phyloP scores from a whole-genome alignment of 1,140 invertebrate genomes.

The Trissolcus basalis region DNA sequence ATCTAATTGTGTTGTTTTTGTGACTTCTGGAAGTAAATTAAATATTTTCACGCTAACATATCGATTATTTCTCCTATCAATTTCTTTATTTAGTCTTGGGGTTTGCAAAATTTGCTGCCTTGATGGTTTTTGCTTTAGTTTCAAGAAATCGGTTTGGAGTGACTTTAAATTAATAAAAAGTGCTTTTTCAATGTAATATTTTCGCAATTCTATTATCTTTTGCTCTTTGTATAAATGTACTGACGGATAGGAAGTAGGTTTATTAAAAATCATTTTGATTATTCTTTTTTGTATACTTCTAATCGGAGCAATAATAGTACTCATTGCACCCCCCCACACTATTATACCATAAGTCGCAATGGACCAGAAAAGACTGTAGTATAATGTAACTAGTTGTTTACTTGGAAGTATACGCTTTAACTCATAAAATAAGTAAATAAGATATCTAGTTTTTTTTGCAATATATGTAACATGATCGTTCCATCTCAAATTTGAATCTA shows the following conservation, averaged over 20 bases:
- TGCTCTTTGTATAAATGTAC: conserved; percentile 9
- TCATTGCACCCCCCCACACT: conserved; percentile 4
- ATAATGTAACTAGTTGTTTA: conserved; percentile 1
- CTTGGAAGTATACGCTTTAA: not conserved
- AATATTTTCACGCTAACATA: no score
- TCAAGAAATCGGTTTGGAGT: not conserved
- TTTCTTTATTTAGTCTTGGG: not conserved
- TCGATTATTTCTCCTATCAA: conserved; percentile 4
- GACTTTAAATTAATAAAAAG: not conserved
- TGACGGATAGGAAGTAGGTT: not conserved
- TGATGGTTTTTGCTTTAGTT: not conserved
- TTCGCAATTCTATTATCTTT: not conserved
- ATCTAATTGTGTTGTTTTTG: no score
- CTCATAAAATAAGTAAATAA: conserved; percentile 9
- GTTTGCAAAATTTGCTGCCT: not conserved
- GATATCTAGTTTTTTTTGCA: not conserved
- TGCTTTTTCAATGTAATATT: not conserved
- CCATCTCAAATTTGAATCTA: not conserved
- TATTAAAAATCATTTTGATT: conserved; percentile 13
- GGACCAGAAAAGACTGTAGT: conserved; percentile 12
- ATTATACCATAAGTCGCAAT: conserved; percentile 8
- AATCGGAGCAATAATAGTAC: not conserved
- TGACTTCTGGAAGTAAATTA: no score
- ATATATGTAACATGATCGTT: not conserved
- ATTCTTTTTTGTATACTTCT: conserved; percentile 7